Base-by-base conservation (phyloP, 2,797 vertebrate species). In the Hipposideros larvatus region DNA sequence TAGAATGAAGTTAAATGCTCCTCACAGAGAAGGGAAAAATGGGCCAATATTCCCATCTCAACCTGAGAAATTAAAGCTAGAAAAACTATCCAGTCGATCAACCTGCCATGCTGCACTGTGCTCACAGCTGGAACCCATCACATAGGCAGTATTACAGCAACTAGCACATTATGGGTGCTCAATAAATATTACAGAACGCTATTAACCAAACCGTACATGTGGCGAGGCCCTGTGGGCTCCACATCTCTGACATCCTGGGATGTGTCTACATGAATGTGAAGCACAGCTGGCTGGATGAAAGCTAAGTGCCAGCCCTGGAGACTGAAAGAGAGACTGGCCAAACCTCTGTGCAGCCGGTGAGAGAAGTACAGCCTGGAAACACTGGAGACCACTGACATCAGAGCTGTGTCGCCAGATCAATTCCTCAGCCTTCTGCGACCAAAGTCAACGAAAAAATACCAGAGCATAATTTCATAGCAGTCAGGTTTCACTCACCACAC, bases 241-340 rank as follows among this genome's bases (percentile, higher is more conserved):
- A 68, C 73, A 53, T 65, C 79, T 57, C 91, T 74, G 26, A 63
- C 78, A 92, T 91, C 96, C 63, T 83, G 95, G 92, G 41, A 61
- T 7, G 13, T 26, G 59, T 91, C 86, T 73, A 1, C 9, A 34
- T 13, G 71, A 57, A 87, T 71, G 89, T 63, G 77, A 93, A 89
- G 53, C 65, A 37, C 55, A 61, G 59, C 53, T 79, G 46, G n/a
- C 57, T 53, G 22, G 31, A 66, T 83, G 92, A 93, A 91, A 82
- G 96, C 82, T n/a, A 90, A 86, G 83, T 9, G 53, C 97, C 73
- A 85, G 26, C 51, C 19, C n/a, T 46, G n/a, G 37, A 98, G 94
- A 93, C 11, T 93, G 80, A 79, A 57, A 18, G 91, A 53, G 61
- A 88, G 80, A 63, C 78, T 79, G 78, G 70, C 22, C 96, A 89